Evolutionary conservation across 1,140 invertebrate genomes (phyloP).

Genomic region (Megathymus violae): DNA sequence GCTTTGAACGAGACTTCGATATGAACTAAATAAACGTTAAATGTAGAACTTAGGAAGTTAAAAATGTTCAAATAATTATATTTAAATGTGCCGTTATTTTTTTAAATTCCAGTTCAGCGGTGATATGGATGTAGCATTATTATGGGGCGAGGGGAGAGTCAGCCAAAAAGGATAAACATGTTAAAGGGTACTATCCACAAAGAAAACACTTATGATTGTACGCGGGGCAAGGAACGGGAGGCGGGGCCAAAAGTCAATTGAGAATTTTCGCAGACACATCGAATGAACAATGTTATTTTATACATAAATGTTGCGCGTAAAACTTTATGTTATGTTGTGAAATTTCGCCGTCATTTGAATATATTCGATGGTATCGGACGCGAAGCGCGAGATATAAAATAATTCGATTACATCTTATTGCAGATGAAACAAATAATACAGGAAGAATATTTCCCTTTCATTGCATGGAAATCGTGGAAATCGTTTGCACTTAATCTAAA

Average conservation of each 20-base stretch:
- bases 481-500: too few species aligned
- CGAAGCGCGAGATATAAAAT: neutral
- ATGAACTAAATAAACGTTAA: too few species aligned
- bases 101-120: neutral
- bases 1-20: too few species aligned
- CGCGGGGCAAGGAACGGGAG: conserved; percentile 43
- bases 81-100: too few species aligned
- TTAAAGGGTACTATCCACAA: conserved; percentile 78
- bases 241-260: conserved; percentile 64
- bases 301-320: conserved; percentile 33
- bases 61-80: too few species aligned
- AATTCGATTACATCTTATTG: neutral
- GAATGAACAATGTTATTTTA: conserved; percentile 16
- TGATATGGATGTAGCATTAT: conserved; percentile 37
- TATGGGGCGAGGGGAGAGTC: conserved; percentile 53
- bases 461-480: too few species aligned
- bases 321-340: conserved; percentile 18
- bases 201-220: conserved; percentile 78
- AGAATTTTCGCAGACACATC: conserved; percentile 58
- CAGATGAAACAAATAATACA: neutral
- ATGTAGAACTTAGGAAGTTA: too few species aligned
- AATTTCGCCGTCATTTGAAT: conserved; percentile 21
- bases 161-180: conserved; percentile 74
- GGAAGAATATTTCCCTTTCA: too few species aligned
- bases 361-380: neutral